Conservation (phyloP, 2,888 invertebrate genomes). For the Heliconius erato region DNA sequence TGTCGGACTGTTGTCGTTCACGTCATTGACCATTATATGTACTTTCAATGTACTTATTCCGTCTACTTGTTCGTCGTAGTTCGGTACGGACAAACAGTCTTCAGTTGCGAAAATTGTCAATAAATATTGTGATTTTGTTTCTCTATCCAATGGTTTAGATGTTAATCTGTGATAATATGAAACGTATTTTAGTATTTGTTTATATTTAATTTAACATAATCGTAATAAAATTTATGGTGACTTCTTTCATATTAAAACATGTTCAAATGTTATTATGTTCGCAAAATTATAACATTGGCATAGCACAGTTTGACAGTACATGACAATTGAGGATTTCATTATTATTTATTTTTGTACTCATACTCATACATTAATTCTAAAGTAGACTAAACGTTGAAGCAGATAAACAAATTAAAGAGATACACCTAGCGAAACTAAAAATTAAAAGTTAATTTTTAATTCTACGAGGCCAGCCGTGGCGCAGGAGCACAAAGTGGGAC, state of each 20-base stretch:
- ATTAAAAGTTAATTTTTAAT: neutral
- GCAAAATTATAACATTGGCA: neutral
- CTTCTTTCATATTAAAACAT: no score
- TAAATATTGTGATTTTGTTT: slow-evolving; percentile 88
- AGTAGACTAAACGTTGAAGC: neutral
- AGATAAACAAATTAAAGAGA: neutral
- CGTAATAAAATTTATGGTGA: no score
- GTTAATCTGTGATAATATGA: slow-evolving; percentile 62
- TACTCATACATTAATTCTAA: neutral
- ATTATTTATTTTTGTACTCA: neutral
- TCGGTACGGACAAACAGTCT: slow-evolving; percentile 89
- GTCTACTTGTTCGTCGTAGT: slow-evolving; percentile 84
- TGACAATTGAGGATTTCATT: neutral
- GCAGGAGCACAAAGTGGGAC: no score
- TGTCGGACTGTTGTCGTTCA: slow-evolving; percentile 96
- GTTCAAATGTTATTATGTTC: no score
- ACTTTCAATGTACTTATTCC: slow-evolving; percentile 91
- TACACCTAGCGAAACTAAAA: neutral
- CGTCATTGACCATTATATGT: slow-evolving; percentile 90
- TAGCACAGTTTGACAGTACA: neutral
- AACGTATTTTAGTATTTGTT: no score
- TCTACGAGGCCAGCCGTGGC: no score
- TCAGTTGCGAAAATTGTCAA: slow-evolving; percentile 93
- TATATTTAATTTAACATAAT: no score
- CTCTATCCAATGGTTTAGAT: slow-evolving; percentile 90